These are phyloP conservation scores for Labia minor DNA, from an alignment of 2,888 invertebrate species.

Conservation along the genomic window DNA sequence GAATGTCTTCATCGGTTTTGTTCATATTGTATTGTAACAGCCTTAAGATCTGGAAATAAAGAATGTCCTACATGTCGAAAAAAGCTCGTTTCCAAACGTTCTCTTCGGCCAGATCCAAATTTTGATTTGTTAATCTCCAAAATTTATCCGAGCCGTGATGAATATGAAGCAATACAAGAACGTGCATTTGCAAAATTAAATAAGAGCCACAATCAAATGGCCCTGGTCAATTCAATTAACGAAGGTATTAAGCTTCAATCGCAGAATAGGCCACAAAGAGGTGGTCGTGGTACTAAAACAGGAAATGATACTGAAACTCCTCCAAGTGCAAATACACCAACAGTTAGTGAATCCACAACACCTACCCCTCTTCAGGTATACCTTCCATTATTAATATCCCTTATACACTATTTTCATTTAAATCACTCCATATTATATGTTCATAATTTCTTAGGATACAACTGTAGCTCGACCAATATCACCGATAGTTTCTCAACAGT, in stretches of 20 bases:
- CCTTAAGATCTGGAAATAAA: conserved; percentile 93
- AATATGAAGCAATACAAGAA: conserved; percentile 93
- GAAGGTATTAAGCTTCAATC: conserved; percentile 86
- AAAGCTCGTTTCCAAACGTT: conserved; percentile 93
- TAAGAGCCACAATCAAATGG: conserved; percentile 85
- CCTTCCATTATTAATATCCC: no score
- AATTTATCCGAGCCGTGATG: conserved; percentile 92
- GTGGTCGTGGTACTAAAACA: conserved; percentile 46
- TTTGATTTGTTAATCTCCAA: conserved; percentile 95
- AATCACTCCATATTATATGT: no score
- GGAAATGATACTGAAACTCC: conserved; percentile 43
- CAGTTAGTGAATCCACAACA: conserved; percentile 36
- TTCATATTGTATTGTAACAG: conserved; percentile 97
- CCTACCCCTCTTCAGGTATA: conserved; percentile 32
- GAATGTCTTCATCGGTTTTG: conserved; percentile 98
- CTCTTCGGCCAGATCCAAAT: conserved; percentile 91
- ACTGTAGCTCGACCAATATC: not conserved
- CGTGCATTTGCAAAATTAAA: conserved; percentile 83
- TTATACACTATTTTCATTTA: no score
- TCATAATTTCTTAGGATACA: not conserved
- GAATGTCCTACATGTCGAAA: conserved; percentile 99
- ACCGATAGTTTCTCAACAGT: conserved; percentile 28
- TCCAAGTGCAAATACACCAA: conserved; percentile 32
- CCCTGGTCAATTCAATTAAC: conserved; percentile 85
- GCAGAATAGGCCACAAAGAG: conserved; percentile 73